These are phyloP conservation scores for Himalopsyche kuldschensis DNA, from an alignment of 2,888 invertebrate genomes.

Conservation along the genomic window DNA sequence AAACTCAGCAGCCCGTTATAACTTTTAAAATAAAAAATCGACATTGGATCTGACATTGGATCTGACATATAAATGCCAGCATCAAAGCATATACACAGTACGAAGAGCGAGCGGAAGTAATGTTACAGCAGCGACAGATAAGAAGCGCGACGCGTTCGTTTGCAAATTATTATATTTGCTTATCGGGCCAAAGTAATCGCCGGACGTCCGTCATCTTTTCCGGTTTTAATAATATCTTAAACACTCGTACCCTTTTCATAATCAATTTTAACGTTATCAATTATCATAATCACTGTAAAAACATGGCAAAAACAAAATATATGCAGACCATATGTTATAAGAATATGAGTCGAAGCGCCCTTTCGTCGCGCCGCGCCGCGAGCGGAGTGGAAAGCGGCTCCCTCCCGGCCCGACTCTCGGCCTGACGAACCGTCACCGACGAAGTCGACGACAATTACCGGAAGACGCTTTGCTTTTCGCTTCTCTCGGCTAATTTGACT, in stretches of 20 bases:
- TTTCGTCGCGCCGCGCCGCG: not conserved
- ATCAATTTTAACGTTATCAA: too few species aligned
- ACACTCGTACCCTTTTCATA: too few species aligned
- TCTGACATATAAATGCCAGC: too few species aligned
- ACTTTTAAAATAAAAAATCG: too few species aligned
- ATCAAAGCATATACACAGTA: too few species aligned
- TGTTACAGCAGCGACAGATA: not conserved
- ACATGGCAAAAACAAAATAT: too few species aligned
- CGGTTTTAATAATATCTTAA: too few species aligned
- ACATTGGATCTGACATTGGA: too few species aligned
- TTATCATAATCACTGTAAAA: too few species aligned
- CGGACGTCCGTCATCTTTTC: not conserved
- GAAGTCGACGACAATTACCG: constrained; percentile 33
- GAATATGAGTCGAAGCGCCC: too few species aligned
- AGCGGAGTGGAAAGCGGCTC: not conserved
- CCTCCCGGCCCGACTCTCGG: not conserved
- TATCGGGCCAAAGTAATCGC: not conserved
- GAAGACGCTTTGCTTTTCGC: constrained; percentile 39
- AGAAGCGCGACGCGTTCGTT: not conserved
- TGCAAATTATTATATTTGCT: not conserved
- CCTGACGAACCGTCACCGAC: not conserved
- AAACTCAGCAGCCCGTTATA: too few species aligned
- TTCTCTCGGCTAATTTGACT: constrained; percentile 40
- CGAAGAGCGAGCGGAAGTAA: not conserved
- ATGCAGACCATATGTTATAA: too few species aligned